Percentiles rank a stretch among this genome's conserved stretches.
Conservation (phyloP, 23 tunicate species). For the Ciona savignyi region DNA sequence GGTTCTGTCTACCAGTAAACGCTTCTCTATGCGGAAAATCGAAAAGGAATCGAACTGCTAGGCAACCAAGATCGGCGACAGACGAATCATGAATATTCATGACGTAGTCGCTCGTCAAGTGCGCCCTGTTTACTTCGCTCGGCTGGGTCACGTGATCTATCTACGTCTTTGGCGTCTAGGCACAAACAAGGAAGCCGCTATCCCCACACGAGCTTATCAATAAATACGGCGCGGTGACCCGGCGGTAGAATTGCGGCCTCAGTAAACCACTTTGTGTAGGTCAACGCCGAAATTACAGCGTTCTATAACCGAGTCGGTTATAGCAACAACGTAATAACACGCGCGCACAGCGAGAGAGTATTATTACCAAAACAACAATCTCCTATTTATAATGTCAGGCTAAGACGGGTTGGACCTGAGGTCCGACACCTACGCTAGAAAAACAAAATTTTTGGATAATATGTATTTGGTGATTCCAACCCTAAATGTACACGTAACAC, state of each 20-base stretch:
- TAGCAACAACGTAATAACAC: not conserved
- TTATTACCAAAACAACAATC: not conserved
- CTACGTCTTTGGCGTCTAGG: not conserved
- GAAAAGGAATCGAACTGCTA: not conserved
- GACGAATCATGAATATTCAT: constrained; percentile 1
- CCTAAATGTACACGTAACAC: too few relatives aligned
- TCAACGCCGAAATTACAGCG: not conserved
- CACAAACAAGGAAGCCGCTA: not conserved
- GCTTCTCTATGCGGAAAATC: not conserved
- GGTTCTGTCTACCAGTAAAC: not conserved
- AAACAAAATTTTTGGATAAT: too few relatives aligned
- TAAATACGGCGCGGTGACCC: not conserved
- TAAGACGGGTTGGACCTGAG: too few relatives aligned
- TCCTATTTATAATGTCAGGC: not conserved
- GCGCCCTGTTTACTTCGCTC: not conserved
- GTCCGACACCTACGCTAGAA: too few relatives aligned
- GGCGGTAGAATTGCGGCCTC: not conserved
- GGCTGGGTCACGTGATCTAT: not conserved
- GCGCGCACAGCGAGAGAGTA: not conserved
- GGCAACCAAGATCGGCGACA: not conserved
- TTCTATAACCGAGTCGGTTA: not conserved
- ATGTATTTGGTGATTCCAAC: too few relatives aligned
- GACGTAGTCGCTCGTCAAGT: not conserved
- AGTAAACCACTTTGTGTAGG: not conserved
- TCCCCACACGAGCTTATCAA: not conserved